Evolutionary conservation across 2,113 vertebrate genomes (phyloP).

Genomic region (Gobio gobio): DNA sequence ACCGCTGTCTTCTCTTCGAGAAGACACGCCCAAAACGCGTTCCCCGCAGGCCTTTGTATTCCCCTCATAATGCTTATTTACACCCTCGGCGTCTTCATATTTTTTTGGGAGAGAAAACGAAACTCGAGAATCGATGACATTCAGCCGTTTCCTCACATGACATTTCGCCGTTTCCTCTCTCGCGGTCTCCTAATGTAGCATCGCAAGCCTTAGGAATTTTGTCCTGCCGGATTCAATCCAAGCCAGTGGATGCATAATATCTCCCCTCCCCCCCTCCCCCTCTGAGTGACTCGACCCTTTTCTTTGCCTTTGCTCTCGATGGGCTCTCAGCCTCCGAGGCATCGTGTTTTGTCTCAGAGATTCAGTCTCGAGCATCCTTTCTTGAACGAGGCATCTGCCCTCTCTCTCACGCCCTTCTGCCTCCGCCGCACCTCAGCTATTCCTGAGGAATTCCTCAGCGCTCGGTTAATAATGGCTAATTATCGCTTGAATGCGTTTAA

Average conservation of each 20-base stretch:
- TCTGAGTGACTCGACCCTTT: constrained; percentile 80
- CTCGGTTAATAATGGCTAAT: constrained; percentile 22
- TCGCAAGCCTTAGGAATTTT: constrained; percentile 76
- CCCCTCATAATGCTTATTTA: constrained; percentile 32
- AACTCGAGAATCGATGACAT: background rate
- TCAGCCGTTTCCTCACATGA: background rate
- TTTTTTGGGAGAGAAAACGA: background rate
- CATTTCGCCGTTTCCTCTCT: constrained; percentile 59
- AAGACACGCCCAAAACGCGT: constrained; percentile 75
- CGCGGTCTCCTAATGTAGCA: constrained; percentile 66
- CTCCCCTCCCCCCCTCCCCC: constrained; percentile 53
- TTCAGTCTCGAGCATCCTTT: constrained; percentile 71
- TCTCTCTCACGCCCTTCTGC: constrained; percentile 56
- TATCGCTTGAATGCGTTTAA: background rate
- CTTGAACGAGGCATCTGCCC: constrained; percentile 51
- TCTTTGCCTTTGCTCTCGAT: constrained; percentile 58
- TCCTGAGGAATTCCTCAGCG: constrained; percentile 62
- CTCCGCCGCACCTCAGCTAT: constrained; percentile 54
- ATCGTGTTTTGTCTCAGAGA: constrained; percentile 80
- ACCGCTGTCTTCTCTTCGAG: constrained; percentile 33
- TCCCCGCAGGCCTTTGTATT: constrained; percentile 55
- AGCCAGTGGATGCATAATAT: constrained; percentile 77
- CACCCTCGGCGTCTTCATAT: constrained; percentile 37
- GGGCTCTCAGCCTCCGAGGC: constrained; percentile 78
- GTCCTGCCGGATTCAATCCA: constrained; percentile 74